phyloP scores from a whole-genome alignment of 2,113 vertebrate species.

The Chloropsis cyanopogon region DNA sequence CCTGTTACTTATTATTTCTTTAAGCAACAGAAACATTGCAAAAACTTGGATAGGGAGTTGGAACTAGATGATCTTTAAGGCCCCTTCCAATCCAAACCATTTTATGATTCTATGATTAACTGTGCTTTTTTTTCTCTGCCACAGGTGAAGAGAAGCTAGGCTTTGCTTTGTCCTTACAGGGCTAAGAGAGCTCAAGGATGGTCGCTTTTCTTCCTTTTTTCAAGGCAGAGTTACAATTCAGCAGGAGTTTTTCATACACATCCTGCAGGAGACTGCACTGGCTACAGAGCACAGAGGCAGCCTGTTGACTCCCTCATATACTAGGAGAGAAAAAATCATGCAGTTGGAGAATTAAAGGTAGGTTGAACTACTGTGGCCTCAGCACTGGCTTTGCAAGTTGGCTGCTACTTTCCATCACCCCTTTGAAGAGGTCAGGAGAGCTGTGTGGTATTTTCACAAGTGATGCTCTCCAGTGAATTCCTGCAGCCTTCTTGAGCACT shows the following conservation, averaged over 20 bases:
- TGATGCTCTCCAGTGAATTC: not conserved
- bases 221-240: not conserved
- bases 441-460: not conserved
- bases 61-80: not conserved
- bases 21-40: not conserved
- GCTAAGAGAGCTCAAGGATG: not conserved
- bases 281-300: not conserved
- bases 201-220: not conserved
- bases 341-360: not conserved
- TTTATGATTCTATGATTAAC: not conserved
- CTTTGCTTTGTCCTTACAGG: not conserved
- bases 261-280: not conserved
- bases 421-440: not conserved
- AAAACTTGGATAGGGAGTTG: not conserved
- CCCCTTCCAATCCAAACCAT: not conserved
- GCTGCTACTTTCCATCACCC: not conserved
- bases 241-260: not conserved
- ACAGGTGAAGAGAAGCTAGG: not conserved
- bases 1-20: not conserved
- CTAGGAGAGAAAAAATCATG: not conserved
- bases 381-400: not conserved
- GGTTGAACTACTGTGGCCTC: not conserved
- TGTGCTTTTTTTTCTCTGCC: not conserved
- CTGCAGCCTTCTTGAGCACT: not conserved
- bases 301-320: not conserved